Conservation (phyloP, 2,797 vertebrate species). For the Dendrocincla fuliginosa region DNA sequence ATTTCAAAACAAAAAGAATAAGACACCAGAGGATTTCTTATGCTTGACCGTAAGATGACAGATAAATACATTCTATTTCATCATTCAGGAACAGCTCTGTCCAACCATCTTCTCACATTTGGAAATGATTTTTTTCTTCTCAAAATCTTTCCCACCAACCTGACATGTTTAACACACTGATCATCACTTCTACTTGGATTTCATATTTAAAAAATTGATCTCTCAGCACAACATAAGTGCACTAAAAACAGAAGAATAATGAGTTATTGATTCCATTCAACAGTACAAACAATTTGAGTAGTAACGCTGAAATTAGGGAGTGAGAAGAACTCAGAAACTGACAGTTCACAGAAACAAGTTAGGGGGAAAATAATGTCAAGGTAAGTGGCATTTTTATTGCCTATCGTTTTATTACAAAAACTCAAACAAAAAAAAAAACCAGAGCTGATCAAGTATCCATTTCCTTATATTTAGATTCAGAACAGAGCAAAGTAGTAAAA, state of each 20-base stretch:
- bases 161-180: neutral
- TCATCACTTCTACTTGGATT: neutral
- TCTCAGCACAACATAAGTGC: neutral
- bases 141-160: neutral
- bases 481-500: neutral
- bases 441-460: neutral
- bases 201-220: slow-evolving; percentile 29
- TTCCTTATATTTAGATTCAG: neutral
- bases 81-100: neutral
- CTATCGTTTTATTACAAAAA: neutral
- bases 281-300: neutral
- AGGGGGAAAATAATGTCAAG: neutral
- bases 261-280: slow-evolving; percentile 26
- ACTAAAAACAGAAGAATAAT: slow-evolving; percentile 10
- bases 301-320: neutral
- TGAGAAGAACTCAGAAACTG: neutral
- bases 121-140: neutral
- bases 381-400: neutral
- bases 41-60: neutral
- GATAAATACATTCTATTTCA: neutral
- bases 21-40: neutral
- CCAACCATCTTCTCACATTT: neutral
- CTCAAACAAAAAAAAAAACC: accelerated
- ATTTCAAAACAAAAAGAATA: neutral
- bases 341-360: neutral